Percentiles rank a stretch among this genome's conserved stretches.
phyloP scores from a whole-genome alignment of 2,797 vertebrate species.

The Gallinago stenura region DNA sequence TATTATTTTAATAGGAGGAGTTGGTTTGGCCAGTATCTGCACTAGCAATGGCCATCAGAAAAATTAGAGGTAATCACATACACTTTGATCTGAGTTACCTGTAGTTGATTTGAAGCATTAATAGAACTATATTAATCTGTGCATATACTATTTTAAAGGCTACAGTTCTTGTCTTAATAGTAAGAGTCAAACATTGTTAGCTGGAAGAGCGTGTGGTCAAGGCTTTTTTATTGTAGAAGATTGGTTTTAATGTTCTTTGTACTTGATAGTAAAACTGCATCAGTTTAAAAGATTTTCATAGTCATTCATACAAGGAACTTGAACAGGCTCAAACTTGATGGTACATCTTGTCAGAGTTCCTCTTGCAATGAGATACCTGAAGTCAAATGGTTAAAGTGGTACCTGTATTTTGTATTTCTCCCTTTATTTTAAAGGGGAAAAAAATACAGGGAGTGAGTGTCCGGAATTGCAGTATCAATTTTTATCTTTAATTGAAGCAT shows the following conservation, averaged over 20 bases:
- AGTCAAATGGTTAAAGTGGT: neutral
- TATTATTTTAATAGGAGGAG: accelerated
- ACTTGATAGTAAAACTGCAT: neutral
- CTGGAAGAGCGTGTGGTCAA: neutral
- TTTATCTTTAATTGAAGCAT: neutral
- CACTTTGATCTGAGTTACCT: neutral
- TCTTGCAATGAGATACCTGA: neutral
- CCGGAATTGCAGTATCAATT: neutral
- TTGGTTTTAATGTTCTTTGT: neutral
- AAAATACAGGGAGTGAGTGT: neutral
- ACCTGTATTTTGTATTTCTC: neutral
- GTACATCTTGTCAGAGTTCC: neutral
- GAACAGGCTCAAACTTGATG: neutral
- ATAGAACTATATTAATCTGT: neutral
- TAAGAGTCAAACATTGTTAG: neutral
- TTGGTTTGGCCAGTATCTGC: neutral
- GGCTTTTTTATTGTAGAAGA: neutral
- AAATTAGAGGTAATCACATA: neutral
- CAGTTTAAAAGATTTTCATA: neutral
- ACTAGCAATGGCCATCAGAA: neutral
- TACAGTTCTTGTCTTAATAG: neutral
- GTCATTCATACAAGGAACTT: neutral
- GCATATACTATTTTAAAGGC: neutral
- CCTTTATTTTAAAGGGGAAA: neutral
- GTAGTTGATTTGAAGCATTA: neutral